Base-by-base conservation (phyloP, 2,797 vertebrate species). In the Morus bassanus region DNA sequence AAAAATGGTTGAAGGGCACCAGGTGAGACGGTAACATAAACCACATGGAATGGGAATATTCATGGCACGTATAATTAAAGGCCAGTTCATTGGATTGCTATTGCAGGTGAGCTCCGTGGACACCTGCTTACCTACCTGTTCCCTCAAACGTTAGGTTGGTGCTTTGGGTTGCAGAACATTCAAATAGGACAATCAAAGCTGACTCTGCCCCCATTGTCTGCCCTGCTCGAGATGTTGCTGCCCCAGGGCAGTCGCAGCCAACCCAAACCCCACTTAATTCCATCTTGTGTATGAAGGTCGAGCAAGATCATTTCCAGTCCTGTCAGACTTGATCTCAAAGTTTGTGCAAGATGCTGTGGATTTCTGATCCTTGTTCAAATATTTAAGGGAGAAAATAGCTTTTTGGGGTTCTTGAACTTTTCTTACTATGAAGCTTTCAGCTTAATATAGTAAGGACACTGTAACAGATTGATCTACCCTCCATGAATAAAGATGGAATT, bases 381-480 rank as follows among this genome's bases (percentile, higher is more conserved):
- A 57, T 56, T 69, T 59, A n/a, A 65, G 18, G 11, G 24, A 77
- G 65, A 75, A 92, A 89, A 67, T 35, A 74, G 27, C 11, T 85
- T 92, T 63, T 21, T 1, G 11, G 17, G 50, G 21, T 59, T 89
- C 78, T 93, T 85, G 53, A 88, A 51, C 16, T 68, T 28, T 75
- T 92, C 54, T 93, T 78, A 24, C 39, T 86, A 10, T 23, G 18
- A 82, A 60, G 8, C 87, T 70, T 85, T 89, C 51, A 56, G 41
- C 46, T 90, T 78, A 81, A 69, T 61, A 43, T 84, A 81, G 75
- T 76, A 84, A 89, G 72, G 82, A 78, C 48, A 43, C 67, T 89
- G 7, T 88, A 95, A 80, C 84, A 93, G 87, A 78, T 91, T 91
- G 79, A 65, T 87, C 63, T 85, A 43, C 43, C 51, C 46, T 91